phyloP scores from a whole-genome alignment of 92 coral and sea anemone genomes.

The Siderastrea siderea region DNA sequence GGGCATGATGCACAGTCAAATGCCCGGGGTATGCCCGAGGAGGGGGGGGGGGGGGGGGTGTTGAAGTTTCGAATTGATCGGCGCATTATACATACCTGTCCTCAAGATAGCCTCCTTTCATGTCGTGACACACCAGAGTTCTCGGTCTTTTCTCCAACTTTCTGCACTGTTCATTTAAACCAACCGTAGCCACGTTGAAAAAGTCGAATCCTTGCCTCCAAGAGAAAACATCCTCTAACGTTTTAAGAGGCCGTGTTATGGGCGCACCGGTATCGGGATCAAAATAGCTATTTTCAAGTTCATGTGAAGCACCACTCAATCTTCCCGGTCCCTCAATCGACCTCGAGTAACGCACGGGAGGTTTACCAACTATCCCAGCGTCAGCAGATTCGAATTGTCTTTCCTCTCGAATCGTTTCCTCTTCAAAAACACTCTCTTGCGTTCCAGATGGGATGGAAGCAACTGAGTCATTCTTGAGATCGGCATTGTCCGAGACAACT shows the following conservation, averaged over 20 bases:
- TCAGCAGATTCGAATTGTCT: neutral
- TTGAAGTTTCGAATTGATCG: too few species aligned
- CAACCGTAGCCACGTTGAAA: conserved; percentile 81
- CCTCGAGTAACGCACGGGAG: conserved; percentile 28
- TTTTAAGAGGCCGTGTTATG: conserved; percentile 83
- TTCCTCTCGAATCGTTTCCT: conserved; percentile 30
- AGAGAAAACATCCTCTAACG: conserved; percentile 79
- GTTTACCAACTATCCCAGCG: conserved; percentile 1
- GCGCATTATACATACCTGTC: conserved; percentile 95
- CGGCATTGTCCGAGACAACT: neutral
- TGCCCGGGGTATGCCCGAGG: too few species aligned
- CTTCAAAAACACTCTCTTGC: conserved; percentile 13
- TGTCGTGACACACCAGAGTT: conserved; percentile 97
- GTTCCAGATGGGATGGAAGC: too few species aligned
- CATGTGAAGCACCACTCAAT: neutral
- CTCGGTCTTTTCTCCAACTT: conserved; percentile 75
- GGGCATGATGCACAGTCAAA: too few species aligned
- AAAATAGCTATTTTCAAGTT: conserved; percentile 32
- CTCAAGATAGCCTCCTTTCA: conserved; percentile 96
- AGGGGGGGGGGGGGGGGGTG: too few species aligned
- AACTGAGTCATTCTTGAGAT: too few species aligned
- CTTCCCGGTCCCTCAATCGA: conserved; percentile 51
- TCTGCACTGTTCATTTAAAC: conserved; percentile 41
- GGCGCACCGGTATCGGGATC: conserved; percentile 84
- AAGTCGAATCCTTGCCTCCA: conserved; percentile 96